These are phyloP conservation scores for Anthophora plumipes DNA, from an alignment of 2,888 invertebrate species.

Conservation along the genomic window DNA sequence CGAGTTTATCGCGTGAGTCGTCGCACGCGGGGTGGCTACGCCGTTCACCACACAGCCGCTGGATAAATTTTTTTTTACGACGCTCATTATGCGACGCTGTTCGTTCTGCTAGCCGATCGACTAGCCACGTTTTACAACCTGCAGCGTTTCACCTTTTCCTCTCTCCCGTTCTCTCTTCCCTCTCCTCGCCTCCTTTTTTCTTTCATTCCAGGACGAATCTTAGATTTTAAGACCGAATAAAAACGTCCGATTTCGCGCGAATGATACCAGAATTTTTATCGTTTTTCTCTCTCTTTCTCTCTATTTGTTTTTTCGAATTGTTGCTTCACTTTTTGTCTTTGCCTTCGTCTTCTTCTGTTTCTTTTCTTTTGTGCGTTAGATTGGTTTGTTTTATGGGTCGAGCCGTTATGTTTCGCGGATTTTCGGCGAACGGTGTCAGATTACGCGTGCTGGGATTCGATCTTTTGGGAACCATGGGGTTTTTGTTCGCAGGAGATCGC, in stretches of 20 bases:
- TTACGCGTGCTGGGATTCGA: background rate
- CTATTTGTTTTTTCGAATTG: background rate
- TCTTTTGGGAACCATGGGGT: background rate
- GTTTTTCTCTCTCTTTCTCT: background rate
- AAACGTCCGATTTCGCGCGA: conserved; percentile 31
- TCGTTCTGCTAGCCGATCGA: conserved; percentile 51
- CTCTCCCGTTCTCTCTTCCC: too few species aligned
- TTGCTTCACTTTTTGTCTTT: background rate
- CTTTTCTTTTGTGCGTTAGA: too few species aligned
- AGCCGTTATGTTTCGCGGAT: too few species aligned
- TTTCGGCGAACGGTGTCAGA: background rate
- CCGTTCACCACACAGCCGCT: conserved; percentile 39
- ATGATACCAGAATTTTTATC: background rate
- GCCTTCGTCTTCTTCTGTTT: too few species aligned
- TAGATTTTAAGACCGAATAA: conserved; percentile 61
- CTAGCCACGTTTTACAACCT: conserved; percentile 64
- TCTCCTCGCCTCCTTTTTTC: conserved; percentile 23
- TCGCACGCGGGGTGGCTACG: conserved; percentile 36
- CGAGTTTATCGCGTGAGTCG: conserved; percentile 61
- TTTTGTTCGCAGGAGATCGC: background rate
- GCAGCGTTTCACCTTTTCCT: too few species aligned
- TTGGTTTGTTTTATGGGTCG: too few species aligned
- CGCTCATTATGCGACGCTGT: conserved; percentile 37
- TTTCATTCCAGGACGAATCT: conserved; percentile 53
- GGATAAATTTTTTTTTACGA: conserved; percentile 48